Evolutionary conservation across 2,797 vertebrate genomes (phyloP).

Genomic region (Brachyalestes nurse): DNA sequence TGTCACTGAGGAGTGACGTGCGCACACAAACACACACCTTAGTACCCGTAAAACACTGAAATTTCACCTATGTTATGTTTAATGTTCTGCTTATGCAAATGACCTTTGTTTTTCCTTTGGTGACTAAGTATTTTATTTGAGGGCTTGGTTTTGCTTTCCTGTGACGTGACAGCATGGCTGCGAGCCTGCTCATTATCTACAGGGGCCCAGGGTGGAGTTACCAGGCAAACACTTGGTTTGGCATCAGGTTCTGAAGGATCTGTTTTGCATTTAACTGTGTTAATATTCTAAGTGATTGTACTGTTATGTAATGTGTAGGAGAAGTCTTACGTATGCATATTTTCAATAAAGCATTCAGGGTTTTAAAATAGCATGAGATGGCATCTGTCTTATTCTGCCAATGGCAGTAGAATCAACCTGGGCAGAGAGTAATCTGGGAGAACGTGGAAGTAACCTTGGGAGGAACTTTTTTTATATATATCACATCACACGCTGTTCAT

Average conservation of each 20-base stretch:
- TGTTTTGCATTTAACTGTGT: slow-evolving; percentile 78
- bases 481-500: background rate
- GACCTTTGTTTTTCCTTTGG: slow-evolving; percentile 50
- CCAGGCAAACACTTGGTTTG: slow-evolving; percentile 60
- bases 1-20: slow-evolving; percentile 50
- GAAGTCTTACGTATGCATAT: slow-evolving; percentile 86
- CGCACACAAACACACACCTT: slow-evolving; percentile 48
- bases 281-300: slow-evolving; percentile 84
- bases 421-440: background rate
- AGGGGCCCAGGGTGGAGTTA: slow-evolving; percentile 39
- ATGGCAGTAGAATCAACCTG: background rate
- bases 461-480: too few species aligned
- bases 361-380: slow-evolving; percentile 67
- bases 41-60: slow-evolving; percentile 50
- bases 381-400: slow-evolving; percentile 1
- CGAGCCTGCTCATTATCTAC: slow-evolving; percentile 55
- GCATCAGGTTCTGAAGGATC: slow-evolving; percentile 67
- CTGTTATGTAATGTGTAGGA: slow-evolving; percentile 85
- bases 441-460: too few species aligned
- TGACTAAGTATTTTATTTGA: slow-evolving; percentile 59
- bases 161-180: slow-evolving; percentile 61
- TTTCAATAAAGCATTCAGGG: slow-evolving; percentile 89
- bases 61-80: slow-evolving; percentile 63
- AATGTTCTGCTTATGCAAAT: slow-evolving; percentile 66
- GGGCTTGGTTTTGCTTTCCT: slow-evolving; percentile 59